phyloP scores from a whole-genome alignment of 2,888 invertebrate genomes.

The Ornithoptera priamus region DNA sequence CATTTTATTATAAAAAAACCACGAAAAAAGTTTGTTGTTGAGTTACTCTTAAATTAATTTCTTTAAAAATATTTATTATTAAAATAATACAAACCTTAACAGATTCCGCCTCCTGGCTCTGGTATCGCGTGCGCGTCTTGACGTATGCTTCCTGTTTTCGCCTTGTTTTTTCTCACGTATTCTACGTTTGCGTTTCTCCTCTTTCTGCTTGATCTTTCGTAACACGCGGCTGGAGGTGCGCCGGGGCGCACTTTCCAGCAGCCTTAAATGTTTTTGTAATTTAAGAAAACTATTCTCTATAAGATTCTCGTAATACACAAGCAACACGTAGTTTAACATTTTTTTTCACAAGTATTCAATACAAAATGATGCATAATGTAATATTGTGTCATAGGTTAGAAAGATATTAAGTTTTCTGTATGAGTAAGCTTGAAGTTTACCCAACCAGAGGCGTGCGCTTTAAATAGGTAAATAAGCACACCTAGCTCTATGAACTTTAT shows the following conservation, averaged over 20 bases:
- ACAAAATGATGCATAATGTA: no score
- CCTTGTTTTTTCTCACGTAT: conserved; percentile 64
- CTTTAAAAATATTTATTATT: conserved; percentile 1
- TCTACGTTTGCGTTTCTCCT: conserved; percentile 65
- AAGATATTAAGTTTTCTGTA: no score
- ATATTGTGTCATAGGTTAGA: no score
- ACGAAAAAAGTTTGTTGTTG: no score
- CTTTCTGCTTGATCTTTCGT: conserved; percentile 79
- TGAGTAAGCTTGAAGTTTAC: no score
- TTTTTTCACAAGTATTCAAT: no score
- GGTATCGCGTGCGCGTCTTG: conserved; percentile 68
- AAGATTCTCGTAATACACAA: neutral
- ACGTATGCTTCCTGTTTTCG: conserved; percentile 70
- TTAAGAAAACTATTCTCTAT: neutral
- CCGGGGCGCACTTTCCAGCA: conserved; percentile 84
- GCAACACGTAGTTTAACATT: no score
- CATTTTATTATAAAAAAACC: no score
- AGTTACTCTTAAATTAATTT: no score
- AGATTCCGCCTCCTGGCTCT: conserved; percentile 78
- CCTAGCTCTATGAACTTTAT: no score
- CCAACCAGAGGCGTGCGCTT: no score
- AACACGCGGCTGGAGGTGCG: conserved; percentile 84
- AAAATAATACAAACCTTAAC: conserved; percentile 52
- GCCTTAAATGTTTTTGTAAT: conserved; percentile 48
- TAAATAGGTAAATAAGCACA: no score